Base-by-base conservation (phyloP, 2,797 vertebrate species). In the Sarcophilus harrisii region DNA sequence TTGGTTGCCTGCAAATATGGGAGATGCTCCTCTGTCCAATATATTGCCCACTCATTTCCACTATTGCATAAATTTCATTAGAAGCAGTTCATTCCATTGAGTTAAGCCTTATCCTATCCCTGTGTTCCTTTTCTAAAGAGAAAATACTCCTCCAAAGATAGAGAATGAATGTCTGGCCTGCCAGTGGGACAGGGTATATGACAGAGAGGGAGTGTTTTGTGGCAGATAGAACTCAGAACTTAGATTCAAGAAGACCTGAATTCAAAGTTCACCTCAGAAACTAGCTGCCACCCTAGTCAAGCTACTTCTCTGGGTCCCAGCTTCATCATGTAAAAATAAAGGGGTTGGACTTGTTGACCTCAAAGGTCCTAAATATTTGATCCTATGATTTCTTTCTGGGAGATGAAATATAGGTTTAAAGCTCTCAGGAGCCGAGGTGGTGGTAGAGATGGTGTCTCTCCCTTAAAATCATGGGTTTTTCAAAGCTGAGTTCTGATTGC, bases 61-160 rank as follows among this genome's bases (percentile, higher is more conserved):
- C 9, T 0, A 8, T 58, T n/a, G 90, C 28, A 30, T 93, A 93
- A 21, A 62, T 28, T 38, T 18, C 21, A 52, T 60, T 55, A 28
- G 89, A 96, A 93, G 21, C 87, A 93, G 81, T 57, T 55, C 13
- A 62, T 52, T n/a, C 10, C 32, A 27, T 14, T 60, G 32, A 27
- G 27, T 57, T 87, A 54, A 90, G 57, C 73, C 45, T 1, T 62
- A 87, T 11, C 28, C 12, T 92, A 54, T 55, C 60, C 57, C 92
- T 55, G n/a, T 58, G 58, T 29, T 95, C 96, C 58, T 93, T 49
- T 45, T 87, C n/a, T 49, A 87, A 87, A 87, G 38, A 24, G 73
- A 38, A 87, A 87, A 45, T 87, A 87, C 21, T 87, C 73, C 73
- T 45, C 0, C 1, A 24, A 87, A 87, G 18, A 5, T 11, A 38